Evolutionary conservation across 2,888 invertebrate species (phyloP), one percentile per base, ranked within the genome.

Genomic region (Ophraella communa): DNA sequence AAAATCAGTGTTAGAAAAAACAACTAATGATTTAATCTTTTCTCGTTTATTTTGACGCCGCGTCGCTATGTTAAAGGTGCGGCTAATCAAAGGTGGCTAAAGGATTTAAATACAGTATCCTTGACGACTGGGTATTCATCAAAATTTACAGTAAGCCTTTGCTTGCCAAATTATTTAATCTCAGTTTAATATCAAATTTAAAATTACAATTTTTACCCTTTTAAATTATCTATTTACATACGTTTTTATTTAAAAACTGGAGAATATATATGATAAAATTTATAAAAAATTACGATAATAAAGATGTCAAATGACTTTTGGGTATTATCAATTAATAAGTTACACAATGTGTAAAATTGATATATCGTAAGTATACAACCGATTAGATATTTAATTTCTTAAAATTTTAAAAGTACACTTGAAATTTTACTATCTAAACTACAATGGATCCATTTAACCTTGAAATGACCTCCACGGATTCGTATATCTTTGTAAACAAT

Each of bases 41-140:
- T 30, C 30, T 61, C 33, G 35, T 61, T 61, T 54, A 61, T 61
- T 61, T 61, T 61, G 54, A 61, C 61, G 23, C 51, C 39, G n/a
- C n/a, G n/a, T n/a, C n/a, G n/a, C n/a, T n/a, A n/a, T n/a, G 20
- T 55, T 49, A 49, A 49, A 23, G 24, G n/a, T n/a, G n/a, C n/a
- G 49, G 17, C 24, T 11, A 49, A n/a, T 49, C 49, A 49, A 23
- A 24, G 24, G 11, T 17, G 14, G 14, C 23, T 44, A 11, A 18
- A 44, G 47, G 33, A 20, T 47, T 23, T 49, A 35, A 23, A 57
- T 33, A 30, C 27, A 33, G 47, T 33, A 47, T 20, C 57, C 57
- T 47, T 57, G 30, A 24, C 47, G 57, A 30, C 21, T 47, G 23
- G n/a, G 14, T 35, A 53, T 53, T 53, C 20, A 8, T 4, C n/a